Conservation (phyloP, 1,140 invertebrate species). For the Mylabris phalerata region DNA sequence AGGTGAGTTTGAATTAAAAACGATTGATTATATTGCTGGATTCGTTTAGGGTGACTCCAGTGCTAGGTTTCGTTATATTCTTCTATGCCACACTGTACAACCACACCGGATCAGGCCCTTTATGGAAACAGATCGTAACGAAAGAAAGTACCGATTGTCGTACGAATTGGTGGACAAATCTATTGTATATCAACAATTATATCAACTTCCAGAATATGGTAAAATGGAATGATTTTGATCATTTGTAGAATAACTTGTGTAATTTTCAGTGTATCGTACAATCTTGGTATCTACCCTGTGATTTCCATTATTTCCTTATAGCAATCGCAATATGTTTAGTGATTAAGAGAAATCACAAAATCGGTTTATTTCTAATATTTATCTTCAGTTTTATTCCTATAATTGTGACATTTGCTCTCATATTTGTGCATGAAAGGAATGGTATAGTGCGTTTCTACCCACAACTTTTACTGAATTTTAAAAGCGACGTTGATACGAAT, state of each 20-base stretch:
- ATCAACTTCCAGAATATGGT: constrained; percentile 42
- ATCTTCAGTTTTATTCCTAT: constrained; percentile 28
- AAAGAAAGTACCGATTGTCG: constrained; percentile 34
- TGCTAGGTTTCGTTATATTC: constrained; percentile 36
- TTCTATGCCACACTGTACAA: constrained; percentile 35
- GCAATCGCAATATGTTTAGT: constrained; percentile 52
- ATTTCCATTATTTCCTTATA: constrained; percentile 66
- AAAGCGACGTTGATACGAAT: constrained; percentile 43
- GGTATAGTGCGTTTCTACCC: constrained; percentile 47
- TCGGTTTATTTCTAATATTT: constrained; percentile 24
- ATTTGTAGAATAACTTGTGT: neutral
- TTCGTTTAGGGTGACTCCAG: constrained; percentile 4
- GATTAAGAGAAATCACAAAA: constrained; percentile 40
- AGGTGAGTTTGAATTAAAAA: constrained; percentile 37
- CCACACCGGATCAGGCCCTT: constrained; percentile 32
- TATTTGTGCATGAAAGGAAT: constrained; percentile 42
- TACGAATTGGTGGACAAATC: constrained; percentile 46
- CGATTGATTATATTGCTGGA: too few relatives aligned
- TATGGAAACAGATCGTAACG: constrained; percentile 35
- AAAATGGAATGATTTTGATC: constrained; percentile 14
- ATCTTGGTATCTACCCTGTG: constrained; percentile 69
- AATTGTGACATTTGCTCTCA: constrained; percentile 44
- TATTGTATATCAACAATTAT: constrained; percentile 55
- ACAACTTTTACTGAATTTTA: constrained; percentile 45
- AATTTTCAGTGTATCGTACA: constrained; percentile 47